Base-by-base conservation (phyloP, 2,888 invertebrate genomes). In the Rhaphigaster nebulosa region DNA sequence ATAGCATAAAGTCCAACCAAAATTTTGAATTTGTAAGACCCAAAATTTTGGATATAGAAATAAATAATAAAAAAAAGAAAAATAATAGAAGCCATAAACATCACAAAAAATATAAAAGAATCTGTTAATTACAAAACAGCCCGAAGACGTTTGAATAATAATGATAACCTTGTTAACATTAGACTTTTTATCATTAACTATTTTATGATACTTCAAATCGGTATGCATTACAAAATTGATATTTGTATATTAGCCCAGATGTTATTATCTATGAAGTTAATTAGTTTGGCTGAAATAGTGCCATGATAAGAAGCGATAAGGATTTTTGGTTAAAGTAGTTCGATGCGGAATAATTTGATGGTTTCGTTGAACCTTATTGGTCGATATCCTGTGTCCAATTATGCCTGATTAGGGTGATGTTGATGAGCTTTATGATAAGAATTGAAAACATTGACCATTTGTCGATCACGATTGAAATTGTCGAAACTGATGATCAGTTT, bases 371-470 rank as follows among this genome's bases (percentile, higher is more conserved):
- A 76, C 38, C 70, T 10, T 5, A 1, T 20, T 8, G 38, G 10
- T 76, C 70, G 38, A 76, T 76, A 76, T 76, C 34, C 70, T 38
- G 20, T 23, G 70, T 76, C 38, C 70, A 76, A 76, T 76, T 76
- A 76, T 34, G 34, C 38, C 70, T 76, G 70, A 76, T 76, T 38
- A 38, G 70, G 23, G 20, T 34, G n/a, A 34, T 76, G 34, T 23
- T 76, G 70, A 76, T 76, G 34, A 76, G 70, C 70, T 76, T 76
- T 38, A 76, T 76, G 34, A 38, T 38, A 8, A 8, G 38, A 38
- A 76, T 76, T 38, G 34, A 8, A 65, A 76, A 34, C 23, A 6
- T 76, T 38, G 70, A 8, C 2, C 65, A 38, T 76, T 38, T 23
- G 0, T 20, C n/a, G 26, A 26, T 60, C 26, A 60, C n/a, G 26